A percentile compares a stretch with the other conserved stretches of the same genome.
These are phyloP conservation scores for Indicator indicator DNA, from an alignment of 2,113 vertebrate genomes.

Conservation along the genomic window DNA sequence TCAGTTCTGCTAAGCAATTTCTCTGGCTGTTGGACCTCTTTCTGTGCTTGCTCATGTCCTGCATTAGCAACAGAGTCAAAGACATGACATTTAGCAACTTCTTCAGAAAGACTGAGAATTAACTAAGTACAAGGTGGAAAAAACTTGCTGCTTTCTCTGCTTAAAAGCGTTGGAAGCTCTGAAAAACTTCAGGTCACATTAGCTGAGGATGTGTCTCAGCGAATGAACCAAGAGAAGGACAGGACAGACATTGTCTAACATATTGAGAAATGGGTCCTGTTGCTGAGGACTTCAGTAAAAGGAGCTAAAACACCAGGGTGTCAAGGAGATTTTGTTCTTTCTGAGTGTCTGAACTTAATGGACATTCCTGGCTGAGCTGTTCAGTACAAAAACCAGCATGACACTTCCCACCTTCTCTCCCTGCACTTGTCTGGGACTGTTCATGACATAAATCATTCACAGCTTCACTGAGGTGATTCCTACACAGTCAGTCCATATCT, in stretches of 20 bases:
- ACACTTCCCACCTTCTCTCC: background rate
- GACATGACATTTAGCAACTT: background rate
- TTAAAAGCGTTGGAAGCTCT: background rate
- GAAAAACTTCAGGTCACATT: background rate
- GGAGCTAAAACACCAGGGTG: background rate
- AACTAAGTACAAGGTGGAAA: background rate
- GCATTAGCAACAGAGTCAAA: background rate
- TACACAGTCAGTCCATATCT: background rate
- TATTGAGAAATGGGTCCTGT: background rate
- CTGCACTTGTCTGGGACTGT: background rate
- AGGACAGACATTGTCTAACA: background rate
- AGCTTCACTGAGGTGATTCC: background rate
- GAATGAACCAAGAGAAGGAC: background rate
- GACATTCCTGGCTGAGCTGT: conserved; percentile 39
- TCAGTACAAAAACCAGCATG: background rate
- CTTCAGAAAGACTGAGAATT: background rate
- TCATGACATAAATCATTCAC: conserved; percentile 34
- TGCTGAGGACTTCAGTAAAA: background rate
- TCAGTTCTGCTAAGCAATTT: background rate
- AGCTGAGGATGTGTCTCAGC: background rate
- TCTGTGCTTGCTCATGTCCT: background rate
- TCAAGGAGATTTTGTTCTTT: background rate
- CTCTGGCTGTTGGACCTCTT: background rate
- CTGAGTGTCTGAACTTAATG: conserved; percentile 15
- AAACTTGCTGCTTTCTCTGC: background rate